phyloP scores from a whole-genome alignment of 1,140 invertebrate genomes.

The Trichonephila inaurata region DNA sequence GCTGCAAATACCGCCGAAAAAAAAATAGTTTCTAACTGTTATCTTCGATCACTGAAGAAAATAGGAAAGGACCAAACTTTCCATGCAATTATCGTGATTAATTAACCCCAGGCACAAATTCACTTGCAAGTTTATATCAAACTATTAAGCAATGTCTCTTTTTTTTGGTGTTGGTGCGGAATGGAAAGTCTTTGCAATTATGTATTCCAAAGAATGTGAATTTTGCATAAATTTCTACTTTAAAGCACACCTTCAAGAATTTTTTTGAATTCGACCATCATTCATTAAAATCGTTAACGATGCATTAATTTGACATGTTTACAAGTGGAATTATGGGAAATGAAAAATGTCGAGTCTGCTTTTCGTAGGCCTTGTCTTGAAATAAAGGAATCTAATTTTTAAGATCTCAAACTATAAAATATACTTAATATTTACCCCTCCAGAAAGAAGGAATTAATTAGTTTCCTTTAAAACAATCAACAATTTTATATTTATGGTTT shows the following conservation, averaged over 20 bases:
- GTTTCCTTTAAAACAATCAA: not conserved
- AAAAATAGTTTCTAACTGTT: not conserved
- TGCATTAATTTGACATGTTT: not conserved
- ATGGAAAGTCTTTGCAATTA: not conserved
- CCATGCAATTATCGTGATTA: not conserved
- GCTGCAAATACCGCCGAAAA: not conserved
- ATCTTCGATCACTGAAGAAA: not conserved
- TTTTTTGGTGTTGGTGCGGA: not conserved
- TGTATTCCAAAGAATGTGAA: not conserved
- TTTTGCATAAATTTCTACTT: not conserved
- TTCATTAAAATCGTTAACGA: not conserved
- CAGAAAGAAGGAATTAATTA: not conserved
- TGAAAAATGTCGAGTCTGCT: not conserved
- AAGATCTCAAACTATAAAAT: not conserved
- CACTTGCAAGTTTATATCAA: constrained; percentile 1
- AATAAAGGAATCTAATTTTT: not conserved
- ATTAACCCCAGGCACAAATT: not conserved
- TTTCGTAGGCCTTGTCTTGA: not conserved
- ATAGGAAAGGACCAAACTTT: not conserved
- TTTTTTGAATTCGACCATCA: not conserved
- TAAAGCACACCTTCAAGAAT: not conserved
- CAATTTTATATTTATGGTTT: too few species aligned
- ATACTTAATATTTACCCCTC: not conserved
- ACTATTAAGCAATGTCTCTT: not conserved
- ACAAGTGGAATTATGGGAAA: not conserved